Conservation (phyloP, 1,140 invertebrate genomes). For the Coptotermes formosanus region DNA sequence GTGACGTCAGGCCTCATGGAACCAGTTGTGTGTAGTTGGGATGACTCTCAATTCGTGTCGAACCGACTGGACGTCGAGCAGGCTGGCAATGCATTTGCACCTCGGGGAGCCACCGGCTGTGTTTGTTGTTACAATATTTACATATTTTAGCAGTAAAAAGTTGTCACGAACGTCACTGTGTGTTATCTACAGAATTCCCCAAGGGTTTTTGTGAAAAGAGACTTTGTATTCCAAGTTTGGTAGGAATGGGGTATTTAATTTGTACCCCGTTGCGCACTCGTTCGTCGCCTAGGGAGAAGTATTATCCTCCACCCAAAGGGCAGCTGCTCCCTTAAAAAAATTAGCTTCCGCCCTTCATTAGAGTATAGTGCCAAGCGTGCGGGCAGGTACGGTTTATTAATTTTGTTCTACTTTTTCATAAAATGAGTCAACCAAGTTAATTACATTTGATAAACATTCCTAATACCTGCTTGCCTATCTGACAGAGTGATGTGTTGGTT, state of each 20-base stretch:
- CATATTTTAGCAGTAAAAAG: not conserved
- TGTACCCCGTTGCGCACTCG: not conserved
- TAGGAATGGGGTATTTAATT: not conserved
- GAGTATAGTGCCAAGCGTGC: not conserved
- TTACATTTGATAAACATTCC: not conserved
- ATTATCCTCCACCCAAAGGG: not conserved
- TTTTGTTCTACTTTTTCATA: not conserved
- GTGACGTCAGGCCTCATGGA: not conserved
- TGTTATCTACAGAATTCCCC: not conserved
- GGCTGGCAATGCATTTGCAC: not conserved
- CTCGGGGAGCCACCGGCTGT: not conserved
- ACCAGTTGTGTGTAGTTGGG: not conserved
- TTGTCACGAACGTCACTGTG: not conserved
- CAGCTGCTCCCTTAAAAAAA: not conserved
- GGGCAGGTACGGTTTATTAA: not conserved
- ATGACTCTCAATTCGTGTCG: not conserved
- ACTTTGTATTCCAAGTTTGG: not conserved
- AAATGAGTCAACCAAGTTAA: not conserved
- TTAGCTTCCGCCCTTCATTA: not conserved
- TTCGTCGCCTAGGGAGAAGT: not conserved
- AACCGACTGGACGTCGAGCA: not conserved
- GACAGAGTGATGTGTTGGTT: not conserved
- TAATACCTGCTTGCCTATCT: not conserved
- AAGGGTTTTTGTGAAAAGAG: not conserved
- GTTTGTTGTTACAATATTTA: constrained; percentile 1